phyloP scores from a whole-genome alignment of 1,140 invertebrate genomes.

The Cyclina sinensis region DNA sequence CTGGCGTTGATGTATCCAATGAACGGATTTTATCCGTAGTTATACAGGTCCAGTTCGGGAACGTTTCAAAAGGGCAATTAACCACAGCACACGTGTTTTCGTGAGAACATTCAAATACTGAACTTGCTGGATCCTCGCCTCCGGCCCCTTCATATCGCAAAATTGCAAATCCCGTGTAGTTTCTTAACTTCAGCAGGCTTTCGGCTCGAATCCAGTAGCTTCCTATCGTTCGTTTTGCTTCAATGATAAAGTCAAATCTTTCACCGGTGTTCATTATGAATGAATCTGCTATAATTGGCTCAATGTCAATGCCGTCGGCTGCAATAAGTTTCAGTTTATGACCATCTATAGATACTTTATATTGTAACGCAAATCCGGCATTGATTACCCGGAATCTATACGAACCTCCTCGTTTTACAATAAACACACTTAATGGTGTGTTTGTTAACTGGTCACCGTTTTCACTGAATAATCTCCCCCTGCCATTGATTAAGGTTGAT shows the following conservation, averaged over 20 bases:
- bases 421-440: constrained; percentile 71
- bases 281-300: constrained; percentile 89
- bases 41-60: constrained; percentile 47
- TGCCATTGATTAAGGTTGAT: constrained; percentile 75
- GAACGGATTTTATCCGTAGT: constrained; percentile 31
- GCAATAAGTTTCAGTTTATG: constrained; percentile 93
- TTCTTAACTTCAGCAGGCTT: constrained; percentile 91
- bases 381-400: constrained; percentile 76
- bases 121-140: constrained; percentile 76
- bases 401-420: constrained; percentile 57
- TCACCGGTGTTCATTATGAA: constrained; percentile 89
- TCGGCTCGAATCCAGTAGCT: constrained; percentile 94
- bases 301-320: constrained; percentile 92
- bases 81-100: constrained; percentile 64
- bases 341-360: constrained; percentile 91
- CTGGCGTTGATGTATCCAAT: constrained; percentile 9
- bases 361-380: constrained; percentile 48
- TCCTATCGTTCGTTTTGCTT: constrained; percentile 90
- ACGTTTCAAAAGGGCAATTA: constrained; percentile 69
- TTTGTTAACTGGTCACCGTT: constrained; percentile 51
- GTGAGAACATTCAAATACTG: constrained; percentile 66
- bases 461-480: constrained; percentile 65
- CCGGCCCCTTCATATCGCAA: constrained; percentile 91
- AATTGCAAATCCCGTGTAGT: constrained; percentile 90
- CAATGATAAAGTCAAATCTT: constrained; percentile 94